A percentile compares a stretch with the other conserved stretches of the same genome.
phyloP scores from a whole-genome alignment of 1,140 invertebrate genomes.

The Temnothorax curvispinosus region DNA sequence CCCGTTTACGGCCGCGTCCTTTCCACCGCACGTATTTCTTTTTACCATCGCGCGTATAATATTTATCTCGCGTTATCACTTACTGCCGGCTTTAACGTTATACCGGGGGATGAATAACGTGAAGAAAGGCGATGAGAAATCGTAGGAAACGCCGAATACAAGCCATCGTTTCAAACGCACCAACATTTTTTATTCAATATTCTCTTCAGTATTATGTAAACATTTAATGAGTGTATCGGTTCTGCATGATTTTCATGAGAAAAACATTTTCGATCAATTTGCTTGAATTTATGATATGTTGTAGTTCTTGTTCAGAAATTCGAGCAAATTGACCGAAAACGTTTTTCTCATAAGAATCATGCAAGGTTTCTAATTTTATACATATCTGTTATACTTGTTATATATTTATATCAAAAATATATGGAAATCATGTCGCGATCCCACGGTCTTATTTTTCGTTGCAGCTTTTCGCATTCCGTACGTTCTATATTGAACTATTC shows the following conservation, averaged over 20 bases:
- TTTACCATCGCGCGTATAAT: slow-evolving; percentile 76
- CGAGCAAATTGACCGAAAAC: too few relatives aligned
- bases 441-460: background rate
- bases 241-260: too few relatives aligned
- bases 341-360: too few relatives aligned
- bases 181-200: slow-evolving; percentile 8
- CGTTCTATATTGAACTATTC: background rate
- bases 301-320: too few relatives aligned
- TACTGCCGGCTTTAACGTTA: slow-evolving; percentile 59
- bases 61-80: slow-evolving; percentile 83
- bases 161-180: background rate
- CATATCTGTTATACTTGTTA: background rate
- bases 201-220: background rate
- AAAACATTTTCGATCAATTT: too few relatives aligned
- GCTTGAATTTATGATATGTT: too few relatives aligned
- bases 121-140: background rate
- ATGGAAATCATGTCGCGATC: background rate
- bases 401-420: background rate
- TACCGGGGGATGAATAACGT: background rate
- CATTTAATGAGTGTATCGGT: background rate
- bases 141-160: background rate
- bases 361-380: background rate
- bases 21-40: slow-evolving; percentile 62
- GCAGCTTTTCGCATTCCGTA: background rate
- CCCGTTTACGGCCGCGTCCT: slow-evolving; percentile 59